Percentiles rank a stretch among this genome's conserved stretches.
These are phyloP conservation scores for Scomber colias DNA, from an alignment of 2,113 vertebrate genomes.

Conservation along the genomic window DNA sequence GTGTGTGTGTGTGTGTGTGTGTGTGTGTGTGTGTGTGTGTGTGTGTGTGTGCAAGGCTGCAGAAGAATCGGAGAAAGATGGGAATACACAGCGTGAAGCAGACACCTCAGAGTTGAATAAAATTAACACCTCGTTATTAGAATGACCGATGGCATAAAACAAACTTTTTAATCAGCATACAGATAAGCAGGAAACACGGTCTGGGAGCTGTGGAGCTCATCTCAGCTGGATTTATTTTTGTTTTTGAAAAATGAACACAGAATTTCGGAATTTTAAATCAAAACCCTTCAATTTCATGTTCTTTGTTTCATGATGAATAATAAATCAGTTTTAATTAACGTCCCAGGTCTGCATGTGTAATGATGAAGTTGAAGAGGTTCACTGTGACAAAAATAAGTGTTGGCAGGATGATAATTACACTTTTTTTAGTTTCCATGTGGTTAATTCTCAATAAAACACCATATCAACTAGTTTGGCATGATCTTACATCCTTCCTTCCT, in stretches of 20 bases:
- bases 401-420: no score
- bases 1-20: constrained; percentile 3
- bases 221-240: neutral
- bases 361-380: neutral
- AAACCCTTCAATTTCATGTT: neutral
- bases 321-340: neutral
- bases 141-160: constrained; percentile 7
- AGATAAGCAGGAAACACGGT: neutral
- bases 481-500: no score
- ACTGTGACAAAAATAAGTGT: no score
- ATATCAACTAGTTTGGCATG: no score
- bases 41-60: constrained; percentile 14
- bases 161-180: constrained; percentile 34
- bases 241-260: constrained; percentile 2
- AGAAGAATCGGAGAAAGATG: constrained; percentile 20
- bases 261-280: neutral
- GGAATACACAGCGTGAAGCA: neutral
- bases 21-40: neutral
- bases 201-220: neutral
- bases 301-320: neutral
- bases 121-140: constrained; percentile 10
- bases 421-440: no score
- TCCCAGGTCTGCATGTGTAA: no score
- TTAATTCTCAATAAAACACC: no score
- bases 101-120: constrained; percentile 24